phyloP scores from a whole-genome alignment of 2,113 vertebrate genomes.

The Semnopithecus entellus region DNA sequence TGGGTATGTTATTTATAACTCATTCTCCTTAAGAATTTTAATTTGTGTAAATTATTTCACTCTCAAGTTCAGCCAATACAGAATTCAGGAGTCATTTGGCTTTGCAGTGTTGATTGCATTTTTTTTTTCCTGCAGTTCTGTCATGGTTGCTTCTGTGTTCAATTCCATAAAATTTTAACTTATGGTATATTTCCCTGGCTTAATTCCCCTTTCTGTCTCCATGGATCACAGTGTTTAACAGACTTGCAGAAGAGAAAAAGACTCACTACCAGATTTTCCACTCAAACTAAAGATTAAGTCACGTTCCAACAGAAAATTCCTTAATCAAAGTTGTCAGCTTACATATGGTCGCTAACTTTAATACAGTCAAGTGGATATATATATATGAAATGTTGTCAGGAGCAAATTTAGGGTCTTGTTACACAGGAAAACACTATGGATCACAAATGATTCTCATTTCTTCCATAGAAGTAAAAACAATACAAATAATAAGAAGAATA shows the following conservation, averaged over 20 bases:
- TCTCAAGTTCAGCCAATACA: background rate
- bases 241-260: conserved; percentile 39
- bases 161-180: conserved; percentile 53
- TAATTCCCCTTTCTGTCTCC: conserved; percentile 58
- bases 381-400: background rate
- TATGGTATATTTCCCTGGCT: conserved; percentile 43
- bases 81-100: conserved; percentile 10
- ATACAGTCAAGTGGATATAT: conserved; percentile 3
- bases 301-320: conserved; percentile 53
- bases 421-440: conserved; percentile 20
- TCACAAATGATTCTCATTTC: background rate
- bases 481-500: background rate
- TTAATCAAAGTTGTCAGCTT: conserved; percentile 62
- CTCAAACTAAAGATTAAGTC: conserved; percentile 61
- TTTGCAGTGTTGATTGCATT: background rate
- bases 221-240: conserved; percentile 43
- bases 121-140: conserved; percentile 16
- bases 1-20: conserved; percentile 32
- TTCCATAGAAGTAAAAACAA: background rate
- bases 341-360: conserved; percentile 11
- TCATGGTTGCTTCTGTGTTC: conserved; percentile 55
- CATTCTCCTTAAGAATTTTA: conserved; percentile 38
- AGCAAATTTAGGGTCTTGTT: background rate
- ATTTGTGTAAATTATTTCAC: conserved; percentile 40
- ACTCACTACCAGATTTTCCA: conserved; percentile 49